These are phyloP conservation scores for Malacoctenus gilli DNA, from an alignment of 2,797 vertebrate genomes.

Conservation along the genomic window DNA sequence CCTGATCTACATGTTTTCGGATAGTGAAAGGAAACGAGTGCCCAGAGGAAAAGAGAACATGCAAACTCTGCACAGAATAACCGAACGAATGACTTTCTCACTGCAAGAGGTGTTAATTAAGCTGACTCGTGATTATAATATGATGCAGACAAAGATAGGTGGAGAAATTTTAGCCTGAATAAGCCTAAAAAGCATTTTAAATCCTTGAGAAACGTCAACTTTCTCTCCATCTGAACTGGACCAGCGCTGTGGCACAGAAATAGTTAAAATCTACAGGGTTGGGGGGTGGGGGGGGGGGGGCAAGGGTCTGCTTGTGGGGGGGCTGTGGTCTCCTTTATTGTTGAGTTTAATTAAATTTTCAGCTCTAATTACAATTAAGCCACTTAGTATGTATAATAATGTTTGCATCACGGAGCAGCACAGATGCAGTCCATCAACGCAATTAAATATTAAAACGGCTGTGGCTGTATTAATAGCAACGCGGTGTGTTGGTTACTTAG, in stretches of 20 bases:
- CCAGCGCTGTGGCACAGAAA: constrained; percentile 37
- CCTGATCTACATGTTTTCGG: no score
- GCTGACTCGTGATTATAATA: no score
- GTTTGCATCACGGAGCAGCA: constrained; percentile 82
- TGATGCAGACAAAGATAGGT: no score
- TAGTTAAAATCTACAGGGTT: constrained; percentile 50
- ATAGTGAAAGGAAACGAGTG: no score
- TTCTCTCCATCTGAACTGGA: constrained; percentile 29
- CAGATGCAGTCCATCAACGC: constrained; percentile 82
- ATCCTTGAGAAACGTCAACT: no score
- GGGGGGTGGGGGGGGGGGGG: no score
- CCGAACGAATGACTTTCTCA: no score
- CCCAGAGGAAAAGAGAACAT: no score
- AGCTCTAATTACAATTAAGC: constrained; percentile 82
- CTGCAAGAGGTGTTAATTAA: no score
- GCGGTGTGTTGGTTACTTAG: constrained; percentile 51
- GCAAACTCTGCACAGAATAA: no score
- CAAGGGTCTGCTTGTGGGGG: constrained; percentile 8
- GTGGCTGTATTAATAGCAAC: constrained; percentile 78
- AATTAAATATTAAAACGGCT: constrained; percentile 83
- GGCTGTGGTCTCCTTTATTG: constrained; percentile 73
- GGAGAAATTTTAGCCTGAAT: no score
- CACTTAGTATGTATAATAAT: constrained; percentile 83
- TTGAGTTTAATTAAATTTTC: constrained; percentile 81
- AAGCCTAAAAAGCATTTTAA: no score